phyloP scores from a whole-genome alignment of 1,140 invertebrate genomes.

The Ridgeia piscesae region DNA sequence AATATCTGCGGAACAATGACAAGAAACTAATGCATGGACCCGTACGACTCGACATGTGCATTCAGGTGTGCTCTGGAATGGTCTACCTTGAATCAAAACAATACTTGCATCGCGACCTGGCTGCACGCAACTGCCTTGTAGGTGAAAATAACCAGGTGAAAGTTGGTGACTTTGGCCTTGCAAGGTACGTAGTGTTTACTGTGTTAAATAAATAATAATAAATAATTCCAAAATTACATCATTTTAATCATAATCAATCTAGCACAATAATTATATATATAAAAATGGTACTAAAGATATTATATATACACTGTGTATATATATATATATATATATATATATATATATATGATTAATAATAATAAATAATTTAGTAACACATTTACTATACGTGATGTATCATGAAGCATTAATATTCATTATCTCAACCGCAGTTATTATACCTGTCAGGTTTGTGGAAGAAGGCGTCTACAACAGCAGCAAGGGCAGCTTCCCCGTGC shows the following conservation, averaged over 20 bases:
- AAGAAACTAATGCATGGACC: slow-evolving; percentile 76
- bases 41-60: slow-evolving; percentile 87
- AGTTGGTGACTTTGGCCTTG: slow-evolving; percentile 56
- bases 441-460: slow-evolving; percentile 59
- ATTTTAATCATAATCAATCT: too few species aligned
- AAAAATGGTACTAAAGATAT: too few species aligned
- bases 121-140: slow-evolving; percentile 94
- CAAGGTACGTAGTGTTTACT: slow-evolving; percentile 38
- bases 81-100: slow-evolving; percentile 92
- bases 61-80: slow-evolving; percentile 89
- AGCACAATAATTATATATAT: too few species aligned
- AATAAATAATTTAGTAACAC: too few species aligned
- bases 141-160: slow-evolving; percentile 75
- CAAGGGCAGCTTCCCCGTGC: slow-evolving; percentile 95
- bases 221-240: slow-evolving; percentile 70
- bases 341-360: too few species aligned
- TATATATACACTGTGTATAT: too few species aligned
- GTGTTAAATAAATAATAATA: too few species aligned
- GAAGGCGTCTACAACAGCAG: slow-evolving; percentile 94
- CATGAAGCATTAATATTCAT: neutral
- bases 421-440: neutral
- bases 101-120: slow-evolving; percentile 94
- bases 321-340: too few species aligned
- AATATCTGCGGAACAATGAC: slow-evolving; percentile 84
- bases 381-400: too few species aligned